Evolutionary conservation across 2,888 invertebrate species (phyloP).

Genomic region (Drosophila heteroneura): DNA sequence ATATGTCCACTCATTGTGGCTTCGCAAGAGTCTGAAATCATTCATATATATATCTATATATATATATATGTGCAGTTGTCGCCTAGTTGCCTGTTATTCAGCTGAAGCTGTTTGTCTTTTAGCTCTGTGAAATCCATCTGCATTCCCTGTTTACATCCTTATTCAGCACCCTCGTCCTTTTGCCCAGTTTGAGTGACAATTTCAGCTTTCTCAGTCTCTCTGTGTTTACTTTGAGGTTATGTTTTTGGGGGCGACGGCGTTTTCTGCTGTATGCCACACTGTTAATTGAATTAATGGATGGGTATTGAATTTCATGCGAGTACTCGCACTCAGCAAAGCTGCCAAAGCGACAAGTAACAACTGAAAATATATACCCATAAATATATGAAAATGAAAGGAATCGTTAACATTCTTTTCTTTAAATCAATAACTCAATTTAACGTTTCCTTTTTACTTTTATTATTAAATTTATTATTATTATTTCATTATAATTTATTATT

Average conservation of each 20-base stretch:
- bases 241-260: constrained; percentile 29
- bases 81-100: constrained; percentile 20
- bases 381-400: background rate
- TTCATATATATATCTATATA: constrained; percentile 6
- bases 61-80: background rate
- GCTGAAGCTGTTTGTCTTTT: constrained; percentile 51
- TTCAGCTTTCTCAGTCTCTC: constrained; percentile 30
- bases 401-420: background rate
- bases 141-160: constrained; percentile 34
- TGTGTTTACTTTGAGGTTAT: constrained; percentile 52
- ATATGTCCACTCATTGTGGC: constrained; percentile 35
- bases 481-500: background rate
- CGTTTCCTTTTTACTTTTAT: background rate
- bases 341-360: constrained; percentile 21
- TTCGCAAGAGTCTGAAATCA: constrained; percentile 28
- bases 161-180: constrained; percentile 14
- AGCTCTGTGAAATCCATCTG: constrained; percentile 54
- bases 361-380: constrained; percentile 4
- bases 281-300: constrained; percentile 73
- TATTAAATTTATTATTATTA: background rate
- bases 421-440: background rate
- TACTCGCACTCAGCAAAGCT: constrained; percentile 14
- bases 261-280: constrained; percentile 26
- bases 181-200: constrained; percentile 35
- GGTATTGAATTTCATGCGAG: constrained; percentile 57